Base-by-base conservation (phyloP, 1,140 invertebrate genomes). In the Sitodiplosis mosellana region DNA sequence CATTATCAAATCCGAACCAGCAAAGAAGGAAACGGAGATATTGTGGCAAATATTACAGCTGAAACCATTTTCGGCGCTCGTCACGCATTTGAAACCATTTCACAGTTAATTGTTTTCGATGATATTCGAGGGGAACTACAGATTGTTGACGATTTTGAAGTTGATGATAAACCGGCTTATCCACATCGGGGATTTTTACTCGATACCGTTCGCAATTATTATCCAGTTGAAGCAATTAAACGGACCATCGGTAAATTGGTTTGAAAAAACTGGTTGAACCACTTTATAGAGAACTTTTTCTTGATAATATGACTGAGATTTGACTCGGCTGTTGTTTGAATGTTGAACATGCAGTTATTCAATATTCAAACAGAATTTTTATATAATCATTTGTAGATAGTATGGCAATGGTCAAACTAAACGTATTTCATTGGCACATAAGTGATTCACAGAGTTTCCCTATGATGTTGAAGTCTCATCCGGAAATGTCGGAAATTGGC, bases 351-450 rank as follows among this genome's bases (percentile, higher is more conserved):
- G 8, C n/a, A n/a, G 34, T 36, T n/a, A 8, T 36, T 36, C 8
- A 8, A 36, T 36, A 10, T 36, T n/a, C 34, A 10, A 36, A 36
- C n/a, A 36, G 34, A 36, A 36, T n/a, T n/a, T 37, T 51, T 48
- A 33, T 47, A 53, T 41, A 41, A 11, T 18, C 17, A 41, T 44
- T 44, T 44, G 10, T 20, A 44, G 79, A 83, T 51, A 81, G 69
- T 0, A 84, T 87, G 80, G 73, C 75, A 0, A 70, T 74, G 52
- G 77, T 75, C 12, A 87, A 87, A 55, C 54, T 87, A 45, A 87
- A 87, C 55, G 76, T 77, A 0, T 79, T 87, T 56, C 84, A 87
- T 54, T 87, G 83, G 83, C 83, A 87, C 52, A 81, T 87, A n/a
- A 83, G 81, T 0, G 84, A 87, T 57, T 75, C 76, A 2, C 83